These are phyloP conservation scores for Gopherus evgoodei DNA, from an alignment of 2,113 vertebrate genomes.

Conservation along the genomic window DNA sequence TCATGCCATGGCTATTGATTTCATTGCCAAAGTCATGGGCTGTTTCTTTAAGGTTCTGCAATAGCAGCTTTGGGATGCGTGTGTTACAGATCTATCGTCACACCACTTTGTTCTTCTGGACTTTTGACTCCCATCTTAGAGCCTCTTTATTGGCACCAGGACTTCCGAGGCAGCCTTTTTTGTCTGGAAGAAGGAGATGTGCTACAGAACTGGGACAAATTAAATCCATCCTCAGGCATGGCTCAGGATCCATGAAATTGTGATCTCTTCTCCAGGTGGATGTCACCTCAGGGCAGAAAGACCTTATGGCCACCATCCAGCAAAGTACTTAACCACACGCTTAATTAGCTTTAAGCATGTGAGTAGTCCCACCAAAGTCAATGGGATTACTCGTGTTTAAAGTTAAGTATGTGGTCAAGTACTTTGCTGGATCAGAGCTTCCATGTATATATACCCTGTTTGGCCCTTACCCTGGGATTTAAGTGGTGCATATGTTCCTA, in stretches of 20 bases:
- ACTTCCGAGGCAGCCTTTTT: not conserved
- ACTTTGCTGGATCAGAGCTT: not conserved
- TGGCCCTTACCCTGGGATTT: not conserved
- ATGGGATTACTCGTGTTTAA: not conserved
- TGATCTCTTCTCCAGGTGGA: not conserved
- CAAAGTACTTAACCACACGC: not conserved
- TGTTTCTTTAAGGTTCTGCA: not conserved
- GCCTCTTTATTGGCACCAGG: not conserved
- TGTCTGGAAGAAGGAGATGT: not conserved
- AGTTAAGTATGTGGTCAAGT: not conserved
- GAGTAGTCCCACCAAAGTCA: not conserved
- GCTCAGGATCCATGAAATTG: not conserved
- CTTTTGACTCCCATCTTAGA: rapidly evolving
- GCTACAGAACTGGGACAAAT: not conserved
- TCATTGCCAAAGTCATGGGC: not conserved
- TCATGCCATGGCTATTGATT: conserved; percentile 26
- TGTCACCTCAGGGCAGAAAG: not conserved
- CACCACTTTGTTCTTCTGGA: not conserved
- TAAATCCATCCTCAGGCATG: not conserved
- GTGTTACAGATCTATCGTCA: not conserved
- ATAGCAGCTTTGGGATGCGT: not conserved
- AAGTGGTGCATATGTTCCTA: not conserved
- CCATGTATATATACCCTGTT: not conserved
- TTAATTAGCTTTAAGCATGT: not conserved
- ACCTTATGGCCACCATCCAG: not conserved